Evolutionary conservation across 2,888 invertebrate species (phyloP).

Genomic region (Thera britannica): DNA sequence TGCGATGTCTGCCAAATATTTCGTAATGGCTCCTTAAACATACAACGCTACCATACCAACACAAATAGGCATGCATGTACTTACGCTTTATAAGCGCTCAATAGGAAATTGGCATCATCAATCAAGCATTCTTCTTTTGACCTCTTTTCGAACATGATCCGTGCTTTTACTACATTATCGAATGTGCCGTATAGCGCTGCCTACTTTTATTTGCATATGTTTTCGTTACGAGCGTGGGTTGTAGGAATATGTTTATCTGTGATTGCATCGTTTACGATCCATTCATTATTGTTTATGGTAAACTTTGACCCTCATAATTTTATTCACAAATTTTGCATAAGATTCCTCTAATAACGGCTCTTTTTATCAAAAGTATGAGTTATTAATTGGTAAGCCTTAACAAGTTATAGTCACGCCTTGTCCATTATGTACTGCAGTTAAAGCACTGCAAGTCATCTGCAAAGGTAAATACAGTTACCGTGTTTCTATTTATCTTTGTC

Average conservation of each 20-base stretch:
- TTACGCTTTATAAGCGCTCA: constrained; percentile 49
- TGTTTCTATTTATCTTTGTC: constrained; percentile 49
- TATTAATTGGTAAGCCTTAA: constrained; percentile 34
- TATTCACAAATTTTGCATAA: constrained; percentile 31
- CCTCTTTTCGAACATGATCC: constrained; percentile 51
- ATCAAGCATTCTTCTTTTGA: constrained; percentile 66
- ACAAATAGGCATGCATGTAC: constrained; percentile 52
- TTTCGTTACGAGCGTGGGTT: constrained; percentile 24
- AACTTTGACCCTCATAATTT: constrained; percentile 26
- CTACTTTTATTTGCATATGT: constrained; percentile 23
- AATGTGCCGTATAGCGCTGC: constrained; percentile 14
- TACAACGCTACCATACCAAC: constrained; percentile 39
- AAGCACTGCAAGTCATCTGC: constrained; percentile 49
- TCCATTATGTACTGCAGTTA: constrained; percentile 54
- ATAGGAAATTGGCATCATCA: constrained; percentile 73
- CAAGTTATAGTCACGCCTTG: constrained; percentile 62
- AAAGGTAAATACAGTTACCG: constrained; percentile 44
- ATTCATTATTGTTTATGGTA: constrained; percentile 28
- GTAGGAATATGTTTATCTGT: constrained; percentile 6
- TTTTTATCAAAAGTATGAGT: constrained; percentile 4
- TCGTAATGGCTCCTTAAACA: constrained; percentile 23
- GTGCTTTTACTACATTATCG: constrained; percentile 39
- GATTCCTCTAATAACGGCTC: constrained; percentile 16
- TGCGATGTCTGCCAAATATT: constrained; percentile 22
- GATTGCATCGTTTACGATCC: constrained; percentile 24